Evolutionary conservation across 1,140 invertebrate genomes (phyloP), one percentile per base, ranked within the genome.

Genomic region (Drosophila obscura): DNA sequence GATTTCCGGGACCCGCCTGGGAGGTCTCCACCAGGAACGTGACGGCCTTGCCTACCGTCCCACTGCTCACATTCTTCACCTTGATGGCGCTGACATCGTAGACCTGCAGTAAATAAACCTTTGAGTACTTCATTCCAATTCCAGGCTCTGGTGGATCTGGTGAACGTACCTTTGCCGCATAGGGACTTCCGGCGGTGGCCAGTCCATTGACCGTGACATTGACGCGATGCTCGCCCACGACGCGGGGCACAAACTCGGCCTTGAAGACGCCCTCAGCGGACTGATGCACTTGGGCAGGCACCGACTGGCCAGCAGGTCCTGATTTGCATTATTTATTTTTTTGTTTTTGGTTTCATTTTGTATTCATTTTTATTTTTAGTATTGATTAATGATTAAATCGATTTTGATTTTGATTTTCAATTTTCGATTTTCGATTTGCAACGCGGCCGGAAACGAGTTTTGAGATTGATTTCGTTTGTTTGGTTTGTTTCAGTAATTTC

Each of bases 1-100:
- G 92, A 92, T 99, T 99, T 8, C 99, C 99, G 28, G 95, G 93
- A 26, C 99, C 99, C 0, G 83, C 83, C 31, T 98, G 96, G 90
- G 97, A 97, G 8, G 98, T 99, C 93, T 99, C 98, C 75, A 99
- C 98, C 91, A 98, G 94, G 93, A 99, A 99, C 68, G 97, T 98
- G 31, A 98, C 97, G 0, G 97, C 95, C 92, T 98, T 96, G 48
- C 97, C 97, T 26, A 99, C 96, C 28, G 97, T 95, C 56, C 98
- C 98, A 84, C 95, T 95, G 41, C 96, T 95, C 5, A 98, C 95
- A 89, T 98, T 96, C 91, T 97, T 97, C 2, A 99, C 97, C 93
- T 96, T 96, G 72, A 99, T 99, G 57, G 97, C 97, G 63, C 95
- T 95, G 1, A 98, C 97, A 92, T 99, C 98, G 91, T 99, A 99